phyloP scores from a whole-genome alignment of 2,888 invertebrate genomes.

The Trissolcus japonicus region DNA sequence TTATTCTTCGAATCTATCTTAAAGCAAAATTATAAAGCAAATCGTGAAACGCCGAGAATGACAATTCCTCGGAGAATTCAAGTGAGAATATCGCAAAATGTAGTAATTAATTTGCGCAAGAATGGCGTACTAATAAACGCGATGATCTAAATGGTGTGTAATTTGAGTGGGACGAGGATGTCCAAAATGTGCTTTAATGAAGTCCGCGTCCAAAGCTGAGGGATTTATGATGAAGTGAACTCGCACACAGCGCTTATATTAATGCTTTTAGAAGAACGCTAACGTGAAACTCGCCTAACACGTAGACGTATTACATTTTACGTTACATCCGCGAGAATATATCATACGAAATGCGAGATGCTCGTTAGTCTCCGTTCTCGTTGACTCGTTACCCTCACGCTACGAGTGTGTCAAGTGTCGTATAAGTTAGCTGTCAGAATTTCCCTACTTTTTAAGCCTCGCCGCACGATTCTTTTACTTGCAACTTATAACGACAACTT shows the following conservation, averaged over 20 bases:
- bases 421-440: conserved; percentile 65
- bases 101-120: conserved; percentile 49
- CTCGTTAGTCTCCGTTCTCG: conserved; percentile 70
- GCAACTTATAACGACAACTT: conserved; percentile 19
- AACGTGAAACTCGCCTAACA: conserved; percentile 54
- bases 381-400: conserved; percentile 66
- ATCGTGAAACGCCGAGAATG: conserved; percentile 10
- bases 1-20: conserved; percentile 1
- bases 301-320: conserved; percentile 60
- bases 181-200: conserved; percentile 54
- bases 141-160: conserved; percentile 52
- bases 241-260: conserved; percentile 49
- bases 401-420: conserved; percentile 71
- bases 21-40: conserved; percentile 13
- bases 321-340: conserved; percentile 61
- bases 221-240: conserved; percentile 56
- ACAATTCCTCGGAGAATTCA: conserved; percentile 33
- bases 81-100: conserved; percentile 37
- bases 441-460: conserved; percentile 35
- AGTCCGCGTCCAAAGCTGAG: conserved; percentile 51
- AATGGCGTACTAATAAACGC: conserved; percentile 47
- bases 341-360: conserved; percentile 68
- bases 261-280: conserved; percentile 50
- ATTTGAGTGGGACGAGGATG: conserved; percentile 51
- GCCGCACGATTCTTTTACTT: conserved; percentile 21